A percentile compares a stretch with the other conserved stretches of the same genome.
Conservation (phyloP, 2,888 invertebrate species). For the Argyresthia albistria region DNA sequence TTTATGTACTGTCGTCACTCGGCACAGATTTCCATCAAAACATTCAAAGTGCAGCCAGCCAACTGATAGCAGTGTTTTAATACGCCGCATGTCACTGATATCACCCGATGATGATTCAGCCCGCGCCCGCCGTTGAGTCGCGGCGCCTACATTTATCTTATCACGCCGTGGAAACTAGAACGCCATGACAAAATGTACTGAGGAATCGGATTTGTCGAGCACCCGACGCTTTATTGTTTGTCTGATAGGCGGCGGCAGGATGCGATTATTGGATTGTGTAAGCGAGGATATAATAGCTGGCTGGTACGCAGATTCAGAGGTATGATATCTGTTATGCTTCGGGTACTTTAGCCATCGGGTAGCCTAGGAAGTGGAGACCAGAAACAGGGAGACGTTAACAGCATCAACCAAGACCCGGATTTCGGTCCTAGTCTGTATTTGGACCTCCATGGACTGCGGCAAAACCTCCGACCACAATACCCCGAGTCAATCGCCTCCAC, state of each 20-base stretch:
- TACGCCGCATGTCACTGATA: background rate
- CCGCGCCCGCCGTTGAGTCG: background rate
- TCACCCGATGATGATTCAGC: background rate
- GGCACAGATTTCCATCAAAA: background rate
- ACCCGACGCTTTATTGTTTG: background rate
- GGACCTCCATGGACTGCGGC: too few relatives aligned
- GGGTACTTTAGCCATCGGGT: too few relatives aligned
- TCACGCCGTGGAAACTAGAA: conserved; percentile 3
- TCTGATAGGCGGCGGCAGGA: background rate
- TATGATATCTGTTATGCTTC: too few relatives aligned
- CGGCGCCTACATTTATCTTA: conserved; percentile 1
- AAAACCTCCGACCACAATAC: too few relatives aligned
- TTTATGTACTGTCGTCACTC: background rate
- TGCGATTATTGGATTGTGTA: too few relatives aligned
- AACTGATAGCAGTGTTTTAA: background rate
- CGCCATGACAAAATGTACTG: background rate
- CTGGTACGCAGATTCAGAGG: too few relatives aligned
- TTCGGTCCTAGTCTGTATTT: too few relatives aligned
- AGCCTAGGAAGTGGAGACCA: too few relatives aligned
- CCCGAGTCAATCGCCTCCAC: too few relatives aligned
- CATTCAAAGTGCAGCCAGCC: background rate
- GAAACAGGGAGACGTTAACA: too few relatives aligned
- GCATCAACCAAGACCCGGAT: too few relatives aligned
- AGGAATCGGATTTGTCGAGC: background rate
- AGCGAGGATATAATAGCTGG: too few relatives aligned